Evolutionary conservation across 2,888 invertebrate species (phyloP).

Genomic region (Lasioglossum pauxillum): DNA sequence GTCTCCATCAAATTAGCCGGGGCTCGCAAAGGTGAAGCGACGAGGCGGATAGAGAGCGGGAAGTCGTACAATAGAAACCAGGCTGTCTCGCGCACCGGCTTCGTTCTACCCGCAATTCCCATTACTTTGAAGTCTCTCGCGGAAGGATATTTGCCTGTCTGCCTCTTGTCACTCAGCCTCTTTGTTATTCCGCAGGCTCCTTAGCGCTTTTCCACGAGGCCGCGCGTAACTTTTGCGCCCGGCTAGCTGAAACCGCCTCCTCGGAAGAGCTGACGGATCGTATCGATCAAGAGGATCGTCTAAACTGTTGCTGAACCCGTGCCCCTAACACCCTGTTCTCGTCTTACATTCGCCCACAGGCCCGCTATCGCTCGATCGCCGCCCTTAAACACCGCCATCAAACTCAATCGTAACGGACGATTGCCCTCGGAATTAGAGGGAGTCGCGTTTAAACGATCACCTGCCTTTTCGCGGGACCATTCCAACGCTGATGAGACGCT

Average conservation of each 20-base stretch:
- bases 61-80: slow-evolving; percentile 45
- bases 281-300: not conserved
- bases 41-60: slow-evolving; percentile 10
- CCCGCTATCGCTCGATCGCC: slow-evolving; percentile 30
- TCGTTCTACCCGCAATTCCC: slow-evolving; percentile 36
- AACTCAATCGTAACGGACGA: slow-evolving; percentile 12
- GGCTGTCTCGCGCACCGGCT: slow-evolving; percentile 41
- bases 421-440: slow-evolving; percentile 19
- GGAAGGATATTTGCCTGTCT: slow-evolving; percentile 63
- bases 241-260: not conserved
- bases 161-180: slow-evolving; percentile 54
- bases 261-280: not conserved
- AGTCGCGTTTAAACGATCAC: slow-evolving; percentile 30
- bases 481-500: not conserved
- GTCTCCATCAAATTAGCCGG: slow-evolving; percentile 38
- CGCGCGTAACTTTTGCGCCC: not conserved
- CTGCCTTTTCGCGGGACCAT: not conserved
- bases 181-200: slow-evolving; percentile 49
- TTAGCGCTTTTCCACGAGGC: slow-evolving; percentile 26
- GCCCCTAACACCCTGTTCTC: not conserved
- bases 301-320: slow-evolving; percentile 32
- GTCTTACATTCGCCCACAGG: not conserved
- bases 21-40: slow-evolving; percentile 21
- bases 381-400: slow-evolving; percentile 28
- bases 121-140: slow-evolving; percentile 43